phyloP scores from a whole-genome alignment of 2,113 vertebrate genomes.

The Upupa epops region DNA sequence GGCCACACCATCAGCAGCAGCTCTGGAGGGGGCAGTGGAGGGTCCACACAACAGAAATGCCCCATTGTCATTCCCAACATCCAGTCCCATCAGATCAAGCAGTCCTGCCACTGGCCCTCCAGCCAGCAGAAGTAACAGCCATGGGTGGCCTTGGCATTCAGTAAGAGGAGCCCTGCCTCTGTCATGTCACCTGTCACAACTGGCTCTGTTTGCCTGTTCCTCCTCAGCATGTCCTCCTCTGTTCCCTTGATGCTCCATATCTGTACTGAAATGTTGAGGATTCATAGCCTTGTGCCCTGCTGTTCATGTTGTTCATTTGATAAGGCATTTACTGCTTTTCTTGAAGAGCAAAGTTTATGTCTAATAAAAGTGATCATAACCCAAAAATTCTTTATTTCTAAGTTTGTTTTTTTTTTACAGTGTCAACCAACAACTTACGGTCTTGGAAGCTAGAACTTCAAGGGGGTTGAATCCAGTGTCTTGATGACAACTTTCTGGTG shows the following conservation, averaged over 20 bases:
- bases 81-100: not conserved
- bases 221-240: rapidly evolving
- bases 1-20: not conserved
- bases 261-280: not conserved
- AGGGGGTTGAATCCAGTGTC: no score
- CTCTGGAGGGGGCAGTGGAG: not conserved
- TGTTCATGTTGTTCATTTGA: not conserved
- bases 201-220: not conserved
- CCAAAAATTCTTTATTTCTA: rapidly evolving
- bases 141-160: rapidly evolving
- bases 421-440: rapidly evolving
- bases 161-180: not conserved
- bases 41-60: not conserved
- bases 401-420: not conserved
- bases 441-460: not conserved
- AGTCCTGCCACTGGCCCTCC: not conserved
- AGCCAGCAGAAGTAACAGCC: not conserved
- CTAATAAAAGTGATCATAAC: not conserved
- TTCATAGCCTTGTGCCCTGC: not conserved
- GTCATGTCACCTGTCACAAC: not conserved
- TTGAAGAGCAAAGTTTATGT: not conserved
- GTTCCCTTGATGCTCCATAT: not conserved
- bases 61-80: not conserved
- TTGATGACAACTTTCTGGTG: no score
- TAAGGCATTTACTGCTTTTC: not conserved